Evolutionary conservation across 2,888 invertebrate species (phyloP), one percentile per base, ranked within the genome.

Genomic region (Amblyjoppa fuscipennis): DNA sequence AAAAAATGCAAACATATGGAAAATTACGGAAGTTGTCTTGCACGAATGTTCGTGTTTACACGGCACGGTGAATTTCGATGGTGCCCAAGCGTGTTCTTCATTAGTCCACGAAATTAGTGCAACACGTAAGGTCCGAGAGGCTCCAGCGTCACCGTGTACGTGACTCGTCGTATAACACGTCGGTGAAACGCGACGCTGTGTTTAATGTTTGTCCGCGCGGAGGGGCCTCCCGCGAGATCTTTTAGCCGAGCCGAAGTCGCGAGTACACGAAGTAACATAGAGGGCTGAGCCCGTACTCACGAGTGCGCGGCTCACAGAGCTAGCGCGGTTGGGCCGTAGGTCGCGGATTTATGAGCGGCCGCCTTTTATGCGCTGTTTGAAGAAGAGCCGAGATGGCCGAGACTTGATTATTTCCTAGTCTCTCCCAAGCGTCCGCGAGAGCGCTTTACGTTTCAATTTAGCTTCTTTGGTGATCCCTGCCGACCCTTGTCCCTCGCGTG

Each of bases 361-460:
- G 83, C 86, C 77, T 90, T 90, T 90, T 89, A 87, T 86, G 84
- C 84, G 87, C 85, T 83, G 88, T 90, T 90, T 89, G 88, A 76
- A 88, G 84, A 88, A 85, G 89, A 87, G 71, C 86, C 69, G 73
- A 82, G 75, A 84, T 87, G 83, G 70, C 53, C 70, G 78, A 81
- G 83, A 41, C 82, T 90, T 89, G 88, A 89, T 90, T 90, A 90
- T 89, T 90, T 89, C 90, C 89, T 90, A 88, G 84, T 88, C 77
- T 49, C 77, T 49, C 77, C 56, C 73, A 41, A 75, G 69, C 69
- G 49, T 53, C 31, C 38, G 69, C 69, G 28, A 68, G 59, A 59
- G 59, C 68, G 45, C 84, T 88, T 89, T 88, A 89, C 88, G 84
- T 91, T 90, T 90, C 88, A 89, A 90, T 90, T 89, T 89, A 88